Evolutionary conservation across 2,113 vertebrate genomes (phyloP).

Genomic region (human): DNA sequence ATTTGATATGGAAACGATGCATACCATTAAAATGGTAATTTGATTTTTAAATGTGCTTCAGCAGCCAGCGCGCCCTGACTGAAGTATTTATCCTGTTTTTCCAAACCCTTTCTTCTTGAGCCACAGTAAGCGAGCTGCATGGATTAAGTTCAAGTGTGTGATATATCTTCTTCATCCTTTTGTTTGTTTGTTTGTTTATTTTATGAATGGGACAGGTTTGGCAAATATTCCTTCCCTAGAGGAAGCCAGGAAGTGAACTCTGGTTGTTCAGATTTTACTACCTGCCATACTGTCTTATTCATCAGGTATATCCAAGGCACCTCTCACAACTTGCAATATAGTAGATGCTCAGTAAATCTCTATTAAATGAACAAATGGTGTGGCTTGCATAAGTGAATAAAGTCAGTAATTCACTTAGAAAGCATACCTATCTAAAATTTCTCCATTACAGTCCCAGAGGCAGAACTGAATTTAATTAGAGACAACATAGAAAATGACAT

Average conservation of each 20-base stretch:
- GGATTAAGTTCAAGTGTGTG: slow-evolving; percentile 42
- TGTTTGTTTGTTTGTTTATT: background rate
- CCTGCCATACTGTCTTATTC: background rate
- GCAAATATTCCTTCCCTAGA: background rate
- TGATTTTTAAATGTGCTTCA: slow-evolving; percentile 78
- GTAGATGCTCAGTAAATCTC: slow-evolving; percentile 35
- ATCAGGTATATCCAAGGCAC: background rate
- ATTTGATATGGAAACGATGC: slow-evolving; percentile 79
- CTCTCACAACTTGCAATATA: background rate
- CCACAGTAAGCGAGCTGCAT: slow-evolving; percentile 6
- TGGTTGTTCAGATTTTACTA: background rate
- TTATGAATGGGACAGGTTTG: background rate
- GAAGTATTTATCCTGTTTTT: slow-evolving; percentile 81
- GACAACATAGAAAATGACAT: background rate
- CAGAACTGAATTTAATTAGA: background rate
- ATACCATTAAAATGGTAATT: slow-evolving; percentile 79
- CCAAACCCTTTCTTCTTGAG: slow-evolving; percentile 69
- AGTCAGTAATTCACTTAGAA: background rate
- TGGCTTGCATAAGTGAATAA: background rate
- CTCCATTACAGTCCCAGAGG: background rate
- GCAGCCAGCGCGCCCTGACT: slow-evolving; percentile 73
- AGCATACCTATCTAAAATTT: background rate
- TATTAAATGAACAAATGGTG: background rate
- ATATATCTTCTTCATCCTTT: background rate
- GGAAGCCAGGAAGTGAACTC: background rate